These are phyloP conservation scores for Forbesichthys papilliferus DNA, from an alignment of 2,113 vertebrate genomes.

Conservation along the genomic window DNA sequence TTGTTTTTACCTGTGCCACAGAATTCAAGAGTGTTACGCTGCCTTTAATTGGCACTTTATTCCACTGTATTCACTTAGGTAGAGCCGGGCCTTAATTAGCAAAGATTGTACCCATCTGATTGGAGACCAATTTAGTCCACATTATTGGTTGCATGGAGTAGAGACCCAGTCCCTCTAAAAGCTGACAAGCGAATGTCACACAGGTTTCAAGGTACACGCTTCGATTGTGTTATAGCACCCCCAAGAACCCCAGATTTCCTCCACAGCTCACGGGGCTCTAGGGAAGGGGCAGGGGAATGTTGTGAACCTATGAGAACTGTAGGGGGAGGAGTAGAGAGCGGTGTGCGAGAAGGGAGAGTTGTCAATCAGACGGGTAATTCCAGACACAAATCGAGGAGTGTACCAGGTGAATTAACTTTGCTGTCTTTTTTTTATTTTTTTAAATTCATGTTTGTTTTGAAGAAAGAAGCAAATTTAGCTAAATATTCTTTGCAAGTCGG, in stretches of 20 bases:
- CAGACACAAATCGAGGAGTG: too few species aligned
- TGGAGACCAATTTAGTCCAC: conserved; percentile 17
- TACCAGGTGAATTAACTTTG: conserved; percentile 11
- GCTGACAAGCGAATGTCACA: neutral
- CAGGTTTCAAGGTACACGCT: too few species aligned
- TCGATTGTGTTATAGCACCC: too few species aligned
- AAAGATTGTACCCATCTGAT: conserved; percentile 28
- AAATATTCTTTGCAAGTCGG: conserved; percentile 11
- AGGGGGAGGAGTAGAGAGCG: too few species aligned
- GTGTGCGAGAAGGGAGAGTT: too few species aligned
- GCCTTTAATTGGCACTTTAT: conserved; percentile 74
- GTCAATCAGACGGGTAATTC: too few species aligned
- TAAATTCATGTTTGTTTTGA: neutral
- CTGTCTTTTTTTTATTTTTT: conserved; percentile 35
- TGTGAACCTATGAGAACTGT: too few species aligned
- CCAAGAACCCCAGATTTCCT: too few species aligned
- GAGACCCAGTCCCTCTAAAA: conserved; percentile 1
- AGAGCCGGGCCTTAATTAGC: conserved; percentile 58
- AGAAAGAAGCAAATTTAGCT: neutral
- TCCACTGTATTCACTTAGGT: conserved; percentile 55
- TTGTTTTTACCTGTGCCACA: conserved; percentile 74
- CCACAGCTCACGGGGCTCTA: too few species aligned
- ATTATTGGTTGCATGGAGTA: conserved; percentile 30
- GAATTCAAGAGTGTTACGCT: conserved; percentile 74
- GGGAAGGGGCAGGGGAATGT: too few species aligned